These are phyloP conservation scores for Autographa pulchrina DNA, from an alignment of 2,888 invertebrate genomes.

Conservation along the genomic window DNA sequence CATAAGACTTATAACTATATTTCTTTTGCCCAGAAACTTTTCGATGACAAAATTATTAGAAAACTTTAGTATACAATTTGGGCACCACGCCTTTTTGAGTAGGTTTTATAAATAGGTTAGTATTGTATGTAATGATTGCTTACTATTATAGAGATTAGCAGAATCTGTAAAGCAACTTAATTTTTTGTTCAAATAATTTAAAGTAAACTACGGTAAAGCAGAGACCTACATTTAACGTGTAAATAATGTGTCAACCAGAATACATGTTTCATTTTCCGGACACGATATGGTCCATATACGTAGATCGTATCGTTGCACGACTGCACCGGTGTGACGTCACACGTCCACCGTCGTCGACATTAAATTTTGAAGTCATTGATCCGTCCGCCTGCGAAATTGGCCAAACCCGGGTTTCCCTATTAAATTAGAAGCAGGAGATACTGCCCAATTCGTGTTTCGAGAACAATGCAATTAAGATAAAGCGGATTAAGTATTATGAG, in stretches of 20 bases:
- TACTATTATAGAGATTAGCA: too few species aligned
- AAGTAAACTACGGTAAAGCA: too few species aligned
- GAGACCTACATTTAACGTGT: too few species aligned
- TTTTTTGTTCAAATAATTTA: too few species aligned
- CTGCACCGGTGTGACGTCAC: conserved; percentile 24
- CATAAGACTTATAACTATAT: background rate
- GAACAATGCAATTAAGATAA: conserved; percentile 56
- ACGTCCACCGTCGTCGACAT: background rate
- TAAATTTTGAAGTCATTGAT: conserved; percentile 8
- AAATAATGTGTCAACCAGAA: background rate
- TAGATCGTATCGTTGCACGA: conserved; percentile 14
- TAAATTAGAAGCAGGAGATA: conserved; percentile 43
- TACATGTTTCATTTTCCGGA: background rate
- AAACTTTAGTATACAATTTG: conserved; percentile 9
- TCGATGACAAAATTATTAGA: conserved; percentile 23
- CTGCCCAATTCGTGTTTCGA: conserved; percentile 51
- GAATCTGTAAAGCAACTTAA: too few species aligned
- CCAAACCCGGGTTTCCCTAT: conserved; percentile 48
- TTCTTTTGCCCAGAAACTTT: conserved; percentile 1
- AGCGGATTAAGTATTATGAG: conserved; percentile 49
- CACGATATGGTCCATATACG: background rate
- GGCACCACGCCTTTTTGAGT: background rate
- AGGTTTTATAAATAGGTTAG: background rate
- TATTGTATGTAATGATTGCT: too few species aligned
- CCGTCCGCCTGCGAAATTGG: conserved; percentile 44